These are phyloP conservation scores for Ridgeia piscesae DNA, from an alignment of 1,140 invertebrate genomes.

Conservation along the genomic window DNA sequence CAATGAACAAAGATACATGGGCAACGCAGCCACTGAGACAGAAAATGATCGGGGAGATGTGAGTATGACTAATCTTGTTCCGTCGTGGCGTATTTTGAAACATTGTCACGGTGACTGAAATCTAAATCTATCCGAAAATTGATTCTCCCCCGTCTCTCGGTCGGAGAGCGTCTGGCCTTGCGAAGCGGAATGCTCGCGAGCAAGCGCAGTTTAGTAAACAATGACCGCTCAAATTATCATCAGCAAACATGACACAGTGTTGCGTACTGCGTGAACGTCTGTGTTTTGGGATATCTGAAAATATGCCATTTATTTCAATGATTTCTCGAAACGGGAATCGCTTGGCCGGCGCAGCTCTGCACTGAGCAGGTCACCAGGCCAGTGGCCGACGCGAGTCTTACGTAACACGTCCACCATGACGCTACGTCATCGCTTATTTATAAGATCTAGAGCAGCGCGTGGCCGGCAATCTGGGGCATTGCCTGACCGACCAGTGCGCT, in stretches of 20 bases:
- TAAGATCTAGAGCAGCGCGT: background rate
- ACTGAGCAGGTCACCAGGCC: background rate
- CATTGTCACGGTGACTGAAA: background rate
- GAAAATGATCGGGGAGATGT: background rate
- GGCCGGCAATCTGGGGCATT: background rate
- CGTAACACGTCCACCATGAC: background rate
- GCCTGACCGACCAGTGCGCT: background rate
- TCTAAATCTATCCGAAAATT: background rate
- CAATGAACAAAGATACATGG: background rate
- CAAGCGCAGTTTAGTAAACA: background rate
- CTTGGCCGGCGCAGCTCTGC: background rate
- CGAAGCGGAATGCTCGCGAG: background rate
- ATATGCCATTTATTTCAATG: background rate
- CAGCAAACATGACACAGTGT: background rate
- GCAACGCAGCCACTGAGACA: background rate
- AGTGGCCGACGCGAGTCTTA: background rate
- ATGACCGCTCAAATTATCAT: background rate
- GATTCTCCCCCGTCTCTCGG: background rate
- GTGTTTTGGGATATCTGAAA: background rate
- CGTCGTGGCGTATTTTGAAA: background rate
- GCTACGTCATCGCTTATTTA: conserved; percentile 5
- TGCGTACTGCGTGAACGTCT: background rate
- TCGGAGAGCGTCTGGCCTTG: background rate
- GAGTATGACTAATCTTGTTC: background rate
- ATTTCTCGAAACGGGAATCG: background rate